Conservation (phyloP, 2,888 invertebrate genomes). For the Deroplatys truncata region DNA sequence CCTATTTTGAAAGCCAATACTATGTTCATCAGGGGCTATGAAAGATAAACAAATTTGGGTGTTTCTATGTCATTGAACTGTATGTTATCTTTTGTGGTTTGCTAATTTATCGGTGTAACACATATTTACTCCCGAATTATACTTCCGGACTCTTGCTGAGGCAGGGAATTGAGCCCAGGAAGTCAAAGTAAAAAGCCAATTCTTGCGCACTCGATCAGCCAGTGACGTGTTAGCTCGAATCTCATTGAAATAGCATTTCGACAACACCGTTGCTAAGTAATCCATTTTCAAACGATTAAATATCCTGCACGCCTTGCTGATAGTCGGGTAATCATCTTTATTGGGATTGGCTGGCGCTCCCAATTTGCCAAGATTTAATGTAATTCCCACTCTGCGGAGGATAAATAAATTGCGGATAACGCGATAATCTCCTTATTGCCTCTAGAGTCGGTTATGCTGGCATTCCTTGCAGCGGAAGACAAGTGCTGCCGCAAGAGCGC, state of each 20-base stretch:
- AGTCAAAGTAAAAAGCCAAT: too few species aligned
- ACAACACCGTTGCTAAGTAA: background rate
- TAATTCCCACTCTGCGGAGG: background rate
- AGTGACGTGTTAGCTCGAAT: too few species aligned
- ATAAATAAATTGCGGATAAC: background rate
- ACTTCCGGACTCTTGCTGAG: too few species aligned
- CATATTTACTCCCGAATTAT: too few species aligned
- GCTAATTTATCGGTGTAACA: too few species aligned
- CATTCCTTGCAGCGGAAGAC: background rate
- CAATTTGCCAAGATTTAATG: background rate
- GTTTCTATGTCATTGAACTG: too few species aligned
- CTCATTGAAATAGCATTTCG: background rate
- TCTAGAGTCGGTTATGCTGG: background rate
- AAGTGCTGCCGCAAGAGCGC: background rate
- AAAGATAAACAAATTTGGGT: too few species aligned
- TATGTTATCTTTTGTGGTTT: too few species aligned
- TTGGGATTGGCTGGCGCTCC: background rate
- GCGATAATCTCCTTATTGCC: background rate
- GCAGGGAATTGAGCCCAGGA: too few species aligned
- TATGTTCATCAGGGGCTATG: too few species aligned
- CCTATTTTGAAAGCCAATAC: too few species aligned
- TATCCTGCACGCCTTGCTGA: background rate
- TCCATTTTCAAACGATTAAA: background rate
- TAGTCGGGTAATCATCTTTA: background rate
- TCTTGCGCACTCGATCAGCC: too few species aligned